Evolutionary conservation across 2,888 invertebrate species (phyloP), one percentile per base, ranked within the genome.

Genomic region (Lamproptera curius): DNA sequence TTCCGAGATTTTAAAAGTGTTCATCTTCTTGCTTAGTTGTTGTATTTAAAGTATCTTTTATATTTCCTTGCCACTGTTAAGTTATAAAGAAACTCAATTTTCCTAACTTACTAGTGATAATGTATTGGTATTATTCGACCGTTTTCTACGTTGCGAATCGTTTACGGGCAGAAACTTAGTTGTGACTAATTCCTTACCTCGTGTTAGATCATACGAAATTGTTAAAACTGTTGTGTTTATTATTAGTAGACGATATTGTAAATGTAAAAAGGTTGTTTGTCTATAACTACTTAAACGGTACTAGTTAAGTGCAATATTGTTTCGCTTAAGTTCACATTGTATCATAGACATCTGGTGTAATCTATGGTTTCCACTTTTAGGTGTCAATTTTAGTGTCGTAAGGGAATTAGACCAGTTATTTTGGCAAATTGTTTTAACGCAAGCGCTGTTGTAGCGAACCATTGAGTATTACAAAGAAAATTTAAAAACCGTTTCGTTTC

Each of bases 171-270:
- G 52, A 51, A 55, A 54, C 45, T 52, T 63, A 64, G 59, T 61
- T 61, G 59, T 67, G 62, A 63, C 61, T 65, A 63, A 67, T 62
- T 61, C 55, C 60, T 62, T 63, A 56, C 58, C 59, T 61, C 62
- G 63, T 62, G 54, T 59, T 66, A 54, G 54, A 50, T 31, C 38
- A 41, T 50, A 44, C 50, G 52, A 53, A 44, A 39, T 52, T 53
- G 55, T 56, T 52, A 55, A 59, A 57, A 58, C 63, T 67, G 67
- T 71, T 75, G 70, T 73, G 70, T 76, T 73, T 69, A 66, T 73
- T 69, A 66, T 66, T 67, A 65, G 66, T 71, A 68, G 66, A 63
- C 55, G 52, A 55, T 63, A 57, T 11, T 63, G 57, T 63, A 60
- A 57, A 58, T 59, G 61, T 61, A 53, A 61, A 57, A 55, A 62